Evolutionary conservation across 2,888 invertebrate genomes (phyloP).

Genomic region (Caprella mutica): DNA sequence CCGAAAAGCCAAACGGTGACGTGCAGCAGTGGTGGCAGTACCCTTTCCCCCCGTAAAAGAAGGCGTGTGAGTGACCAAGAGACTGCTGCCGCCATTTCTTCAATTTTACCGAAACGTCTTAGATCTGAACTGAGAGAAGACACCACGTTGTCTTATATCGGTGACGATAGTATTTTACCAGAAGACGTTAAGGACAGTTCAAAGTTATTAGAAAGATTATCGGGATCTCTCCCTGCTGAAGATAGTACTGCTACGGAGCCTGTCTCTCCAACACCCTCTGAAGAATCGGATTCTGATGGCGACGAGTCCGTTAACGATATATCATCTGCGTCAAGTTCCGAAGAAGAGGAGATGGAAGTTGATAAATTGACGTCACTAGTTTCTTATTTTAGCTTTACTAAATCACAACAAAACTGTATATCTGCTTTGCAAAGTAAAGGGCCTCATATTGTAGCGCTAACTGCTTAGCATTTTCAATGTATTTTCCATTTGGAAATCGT

Average conservation of each 20-base stretch:
- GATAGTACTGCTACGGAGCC: background rate
- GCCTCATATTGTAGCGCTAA: slow-evolving; percentile 3
- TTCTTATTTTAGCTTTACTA: slow-evolving; percentile 49
- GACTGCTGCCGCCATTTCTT: slow-evolving; percentile 48
- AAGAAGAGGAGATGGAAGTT: slow-evolving; percentile 46
- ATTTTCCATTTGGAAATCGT: too few species aligned
- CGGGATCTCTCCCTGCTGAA: too few species aligned
- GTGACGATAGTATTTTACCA: background rate
- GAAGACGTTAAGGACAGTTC: background rate
- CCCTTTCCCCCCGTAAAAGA: slow-evolving; percentile 42
- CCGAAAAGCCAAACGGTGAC: slow-evolving; percentile 18
- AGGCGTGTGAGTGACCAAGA: slow-evolving; percentile 46
- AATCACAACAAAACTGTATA: slow-evolving; percentile 8
- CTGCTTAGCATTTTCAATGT: too few species aligned
- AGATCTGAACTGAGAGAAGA: slow-evolving; percentile 38
- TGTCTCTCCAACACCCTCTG: background rate
- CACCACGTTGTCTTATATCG: slow-evolving; percentile 33
- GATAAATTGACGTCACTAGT: slow-evolving; percentile 50
- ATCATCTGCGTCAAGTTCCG: slow-evolving; percentile 15
- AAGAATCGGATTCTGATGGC: slow-evolving; percentile 29
- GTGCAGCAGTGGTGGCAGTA: slow-evolving; percentile 37
- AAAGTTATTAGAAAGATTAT: too few species aligned
- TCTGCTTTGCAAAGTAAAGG: background rate
- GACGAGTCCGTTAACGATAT: slow-evolving; percentile 31
- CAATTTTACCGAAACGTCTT: slow-evolving; percentile 45